Conservation (phyloP, 2,113 vertebrate species). For the Anthoscopus minutus region DNA sequence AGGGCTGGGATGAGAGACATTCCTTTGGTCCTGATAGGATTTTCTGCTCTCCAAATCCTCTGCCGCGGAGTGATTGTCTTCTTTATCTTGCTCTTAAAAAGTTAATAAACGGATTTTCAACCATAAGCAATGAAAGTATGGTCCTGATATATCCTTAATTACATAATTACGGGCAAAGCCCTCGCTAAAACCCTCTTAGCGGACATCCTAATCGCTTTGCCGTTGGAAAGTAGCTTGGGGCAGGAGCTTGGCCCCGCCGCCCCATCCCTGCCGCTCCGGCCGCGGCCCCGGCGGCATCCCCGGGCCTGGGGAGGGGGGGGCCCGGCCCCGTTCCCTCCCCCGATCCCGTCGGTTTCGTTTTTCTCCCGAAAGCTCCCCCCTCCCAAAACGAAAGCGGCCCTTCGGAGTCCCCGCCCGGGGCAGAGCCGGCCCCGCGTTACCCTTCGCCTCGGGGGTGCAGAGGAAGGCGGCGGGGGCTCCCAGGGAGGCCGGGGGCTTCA, state of each 20-base stretch:
- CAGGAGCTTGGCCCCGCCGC: background rate
- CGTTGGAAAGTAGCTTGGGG: slow-evolving; percentile 39
- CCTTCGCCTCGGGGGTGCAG: slow-evolving; percentile 77
- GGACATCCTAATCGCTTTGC: slow-evolving; percentile 55
- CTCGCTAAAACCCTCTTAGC: slow-evolving; percentile 65
- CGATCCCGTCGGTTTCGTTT: background rate
- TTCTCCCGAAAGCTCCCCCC: background rate
- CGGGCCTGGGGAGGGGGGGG: background rate
- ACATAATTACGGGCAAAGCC: slow-evolving; percentile 61
- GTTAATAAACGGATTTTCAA: slow-evolving; percentile 74
- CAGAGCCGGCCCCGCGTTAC: slow-evolving; percentile 60
- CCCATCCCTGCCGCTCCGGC: background rate
- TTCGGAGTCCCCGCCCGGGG: background rate
- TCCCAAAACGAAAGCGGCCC: background rate
- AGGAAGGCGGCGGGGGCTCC: slow-evolving; percentile 69
- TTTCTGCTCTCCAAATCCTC: slow-evolving; percentile 89
- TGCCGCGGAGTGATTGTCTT: slow-evolving; percentile 77
- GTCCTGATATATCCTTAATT: slow-evolving; percentile 66
- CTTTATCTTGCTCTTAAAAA: slow-evolving; percentile 81
- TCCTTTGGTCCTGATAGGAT: slow-evolving; percentile 82
- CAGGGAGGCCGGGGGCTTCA: slow-evolving; percentile 62
- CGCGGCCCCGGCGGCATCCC: background rate
- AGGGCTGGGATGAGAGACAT: slow-evolving; percentile 77
- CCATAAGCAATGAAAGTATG: slow-evolving; percentile 66
- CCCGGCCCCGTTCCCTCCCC: background rate